Base-by-base conservation (phyloP, 2,888 invertebrate species). In the Diplolepis rosae region DNA sequence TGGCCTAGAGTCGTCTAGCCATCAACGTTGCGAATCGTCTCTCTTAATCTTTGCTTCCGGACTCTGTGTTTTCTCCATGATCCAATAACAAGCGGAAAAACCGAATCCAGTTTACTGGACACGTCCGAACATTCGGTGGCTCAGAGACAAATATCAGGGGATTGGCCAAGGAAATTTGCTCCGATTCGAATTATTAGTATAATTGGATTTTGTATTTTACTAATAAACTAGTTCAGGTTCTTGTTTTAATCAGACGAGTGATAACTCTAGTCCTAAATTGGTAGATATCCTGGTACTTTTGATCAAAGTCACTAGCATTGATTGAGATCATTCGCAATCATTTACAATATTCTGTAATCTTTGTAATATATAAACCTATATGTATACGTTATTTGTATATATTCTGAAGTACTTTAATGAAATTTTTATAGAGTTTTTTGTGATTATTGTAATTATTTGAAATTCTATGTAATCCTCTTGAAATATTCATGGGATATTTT, bases 21-120 rank as follows among this genome's bases (percentile, higher is more conserved):
- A 81, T 79, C 77, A 78, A 13, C 61, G 9, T 28, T 54, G 32
- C 32, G 32, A 54, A 66, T 68, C 52, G 15, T 52, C 48, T 27
- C 61, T 65, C 68, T 73, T 70, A 74, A 77, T 72, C 68, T 65
- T 75, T 72, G 48, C 50, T 56, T 68, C 48, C 54, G 35, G 69
- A 50, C 56, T 65, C 28, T 54, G 35, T 54, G n/a, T 68, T 35
- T 18, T 54, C 7, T 51, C 9, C 15, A 7, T 48, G 65, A 72
- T 72, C 52, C 50, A 69, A 54, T 66, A 56, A 69, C 11, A 50
- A 32, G 56, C 15, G 15, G 54, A 45, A 45, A 68, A 72, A 22
- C 18, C 39, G 39, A 66, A 70, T 68, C 56, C 28, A 13, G 77
- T 74, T 81, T 71, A 73, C 81, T 68, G 72, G 72, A 77, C 82